phyloP scores from a whole-genome alignment of 2,888 invertebrate genomes.

The Linnaemya tessellans region DNA sequence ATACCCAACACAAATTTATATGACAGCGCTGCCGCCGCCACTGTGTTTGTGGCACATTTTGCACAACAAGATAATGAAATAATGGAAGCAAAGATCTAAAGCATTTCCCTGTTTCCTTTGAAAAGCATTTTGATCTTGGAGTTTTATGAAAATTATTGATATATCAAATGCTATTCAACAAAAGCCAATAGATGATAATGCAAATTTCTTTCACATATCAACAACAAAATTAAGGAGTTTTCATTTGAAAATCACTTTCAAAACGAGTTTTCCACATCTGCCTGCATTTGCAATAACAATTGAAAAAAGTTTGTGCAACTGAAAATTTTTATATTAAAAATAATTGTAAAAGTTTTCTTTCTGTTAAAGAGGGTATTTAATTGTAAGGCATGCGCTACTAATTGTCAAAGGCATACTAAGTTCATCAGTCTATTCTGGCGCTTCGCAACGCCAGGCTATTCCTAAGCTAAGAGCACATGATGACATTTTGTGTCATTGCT shows the following conservation, averaged over 20 bases:
- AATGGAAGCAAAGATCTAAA: slow-evolving; percentile 28
- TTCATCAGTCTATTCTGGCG: background rate
- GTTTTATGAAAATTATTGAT: slow-evolving; percentile 44
- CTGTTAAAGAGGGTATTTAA: background rate
- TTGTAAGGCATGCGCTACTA: background rate
- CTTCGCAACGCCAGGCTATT: too few relatives aligned
- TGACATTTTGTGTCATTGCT: too few relatives aligned
- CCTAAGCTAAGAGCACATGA: too few relatives aligned
- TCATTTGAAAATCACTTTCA: background rate
- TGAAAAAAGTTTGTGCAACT: background rate
- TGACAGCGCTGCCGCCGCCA: slow-evolving; percentile 68
- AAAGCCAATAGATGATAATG: slow-evolving; percentile 33
- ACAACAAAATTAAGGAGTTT: slow-evolving; percentile 5
- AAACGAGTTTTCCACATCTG: slow-evolving; percentile 31
- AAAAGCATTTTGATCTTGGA: slow-evolving; percentile 36
- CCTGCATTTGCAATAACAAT: background rate
- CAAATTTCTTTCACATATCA: slow-evolving; percentile 30
- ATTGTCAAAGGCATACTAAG: background rate
- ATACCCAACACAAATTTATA: slow-evolving; percentile 61
- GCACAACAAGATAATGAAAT: slow-evolving; percentile 24
- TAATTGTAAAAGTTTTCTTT: background rate
- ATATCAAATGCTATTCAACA: slow-evolving; percentile 6
- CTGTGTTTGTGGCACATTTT: slow-evolving; percentile 54
- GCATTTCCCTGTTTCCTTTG: slow-evolving; percentile 13
- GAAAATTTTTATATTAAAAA: background rate